Evolutionary conservation across 2,888 invertebrate genomes (phyloP).

Genomic region (Agrilus cyanescens): DNA sequence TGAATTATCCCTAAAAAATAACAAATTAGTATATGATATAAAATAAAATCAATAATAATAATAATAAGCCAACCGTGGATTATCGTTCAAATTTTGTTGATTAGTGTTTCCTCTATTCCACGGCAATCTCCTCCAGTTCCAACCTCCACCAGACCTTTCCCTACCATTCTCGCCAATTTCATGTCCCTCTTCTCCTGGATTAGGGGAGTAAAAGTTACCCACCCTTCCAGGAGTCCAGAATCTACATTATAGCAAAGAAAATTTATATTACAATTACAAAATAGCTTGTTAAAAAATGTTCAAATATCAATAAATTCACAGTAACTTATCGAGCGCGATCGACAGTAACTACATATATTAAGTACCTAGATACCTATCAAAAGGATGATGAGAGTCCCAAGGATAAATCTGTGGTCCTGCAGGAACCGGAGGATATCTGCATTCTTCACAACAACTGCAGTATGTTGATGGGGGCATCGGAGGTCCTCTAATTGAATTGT

Average conservation of each 20-base stretch:
- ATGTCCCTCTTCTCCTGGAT: slow-evolving; percentile 51
- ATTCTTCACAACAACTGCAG: slow-evolving; percentile 63
- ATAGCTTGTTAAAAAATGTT: too few relatives aligned
- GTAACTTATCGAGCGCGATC: too few relatives aligned
- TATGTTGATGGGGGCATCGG: slow-evolving; percentile 35
- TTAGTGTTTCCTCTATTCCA: slow-evolving; percentile 50
- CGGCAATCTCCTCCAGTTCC: slow-evolving; percentile 62
- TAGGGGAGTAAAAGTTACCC: slow-evolving; percentile 75
- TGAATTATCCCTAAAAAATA: slow-evolving; percentile 34
- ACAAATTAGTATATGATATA: not conserved
- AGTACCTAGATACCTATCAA: slow-evolving; percentile 29
- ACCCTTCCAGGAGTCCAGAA: slow-evolving; percentile 53
- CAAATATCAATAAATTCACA: too few relatives aligned
- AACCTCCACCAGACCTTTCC: slow-evolving; percentile 35
- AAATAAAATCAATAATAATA: not conserved
- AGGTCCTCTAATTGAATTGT: slow-evolving; percentile 34
- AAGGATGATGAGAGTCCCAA: slow-evolving; percentile 40
- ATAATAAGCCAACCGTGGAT: slow-evolving; percentile 22
- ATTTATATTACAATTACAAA: too few relatives aligned
- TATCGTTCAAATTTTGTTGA: slow-evolving; percentile 22
- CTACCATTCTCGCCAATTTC: slow-evolving; percentile 22
- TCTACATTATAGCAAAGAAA: slow-evolving; percentile 21
- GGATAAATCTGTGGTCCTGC: slow-evolving; percentile 44
- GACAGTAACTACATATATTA: too few relatives aligned
- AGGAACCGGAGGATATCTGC: slow-evolving; percentile 44